phyloP scores from a whole-genome alignment of 2,113 vertebrate genomes.

The Scopus umbretta region DNA sequence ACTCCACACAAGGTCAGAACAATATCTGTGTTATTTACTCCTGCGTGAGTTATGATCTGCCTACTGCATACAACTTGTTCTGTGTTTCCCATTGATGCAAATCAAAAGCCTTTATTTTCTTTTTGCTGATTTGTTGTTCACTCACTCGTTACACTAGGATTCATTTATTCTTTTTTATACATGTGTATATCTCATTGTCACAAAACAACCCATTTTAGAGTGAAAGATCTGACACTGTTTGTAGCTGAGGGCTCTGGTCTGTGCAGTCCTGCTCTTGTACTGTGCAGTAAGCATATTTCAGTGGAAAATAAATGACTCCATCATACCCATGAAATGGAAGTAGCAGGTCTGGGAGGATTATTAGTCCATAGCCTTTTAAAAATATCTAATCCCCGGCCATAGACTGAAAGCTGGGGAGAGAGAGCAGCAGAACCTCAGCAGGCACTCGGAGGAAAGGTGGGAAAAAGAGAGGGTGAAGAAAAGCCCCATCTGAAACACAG shows the following conservation, averaged over 20 bases:
- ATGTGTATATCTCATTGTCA: background rate
- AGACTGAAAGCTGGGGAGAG: background rate
- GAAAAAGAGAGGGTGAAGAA: background rate
- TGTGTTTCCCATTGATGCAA: constrained; percentile 18
- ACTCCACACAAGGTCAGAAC: constrained; percentile 24
- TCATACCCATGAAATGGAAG: background rate
- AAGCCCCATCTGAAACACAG: background rate
- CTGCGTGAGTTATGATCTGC: constrained; percentile 5
- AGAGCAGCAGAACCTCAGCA: background rate
- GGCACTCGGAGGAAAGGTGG: background rate
- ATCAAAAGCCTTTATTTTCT: constrained; percentile 29
- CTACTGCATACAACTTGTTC: background rate
- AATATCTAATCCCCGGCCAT: background rate
- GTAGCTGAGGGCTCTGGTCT: background rate
- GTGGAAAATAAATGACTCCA: background rate
- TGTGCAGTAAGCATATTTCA: background rate
- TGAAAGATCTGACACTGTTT: background rate
- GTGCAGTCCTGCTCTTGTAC: background rate
- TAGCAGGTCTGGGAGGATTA: background rate
- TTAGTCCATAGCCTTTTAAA: background rate
- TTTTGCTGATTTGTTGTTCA: constrained; percentile 28
- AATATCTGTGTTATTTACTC: constrained; percentile 50
- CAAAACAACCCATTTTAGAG: background rate
- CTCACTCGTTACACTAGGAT: background rate
- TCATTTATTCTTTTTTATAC: background rate